Conservation (phyloP, 2,888 invertebrate genomes). For the Callyntrura sp. region DNA sequence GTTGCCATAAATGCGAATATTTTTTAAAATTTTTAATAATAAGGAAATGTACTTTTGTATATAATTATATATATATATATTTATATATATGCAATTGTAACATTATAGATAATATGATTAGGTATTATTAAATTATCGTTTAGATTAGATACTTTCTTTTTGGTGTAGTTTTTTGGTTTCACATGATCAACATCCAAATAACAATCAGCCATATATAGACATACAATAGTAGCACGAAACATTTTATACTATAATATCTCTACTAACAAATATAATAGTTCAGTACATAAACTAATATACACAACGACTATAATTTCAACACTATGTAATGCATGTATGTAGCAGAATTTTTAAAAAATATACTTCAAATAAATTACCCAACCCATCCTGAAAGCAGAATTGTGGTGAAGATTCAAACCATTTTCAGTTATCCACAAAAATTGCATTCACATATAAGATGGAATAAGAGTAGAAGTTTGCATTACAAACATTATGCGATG, state of each 20-base stretch:
- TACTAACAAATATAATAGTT: constrained; percentile 35
- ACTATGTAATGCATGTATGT: not conserved
- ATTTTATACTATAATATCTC: not conserved
- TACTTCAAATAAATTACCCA: constrained; percentile 1
- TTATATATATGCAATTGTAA: constrained; percentile 49
- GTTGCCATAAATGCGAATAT: constrained; percentile 7
- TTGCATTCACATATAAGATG: not conserved
- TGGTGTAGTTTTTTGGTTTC: constrained; percentile 76
- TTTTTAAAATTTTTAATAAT: constrained; percentile 51
- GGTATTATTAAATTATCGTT: constrained; percentile 49
- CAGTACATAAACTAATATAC: constrained; percentile 13
- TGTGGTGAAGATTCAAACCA: constrained; percentile 16
- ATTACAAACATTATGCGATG: not conserved
- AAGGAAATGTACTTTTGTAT: constrained; percentile 64
- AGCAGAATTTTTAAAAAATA: constrained; percentile 11
- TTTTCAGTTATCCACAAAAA: constrained; percentile 26
- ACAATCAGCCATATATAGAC: constrained; percentile 45
- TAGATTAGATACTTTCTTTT: constrained; percentile 52
- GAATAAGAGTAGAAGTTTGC: not conserved
- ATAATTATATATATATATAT: too few relatives aligned
- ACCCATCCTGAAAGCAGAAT: constrained; percentile 23
- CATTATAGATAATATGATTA: constrained; percentile 47
- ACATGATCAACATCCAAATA: constrained; percentile 57
- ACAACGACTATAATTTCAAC: constrained; percentile 27
- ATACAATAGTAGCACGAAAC: constrained; percentile 37